Evolutionary conservation across 64 coral and sea anemone genomes (phyloP).

Genomic region (Hydrozoanthus tunicans): DNA sequence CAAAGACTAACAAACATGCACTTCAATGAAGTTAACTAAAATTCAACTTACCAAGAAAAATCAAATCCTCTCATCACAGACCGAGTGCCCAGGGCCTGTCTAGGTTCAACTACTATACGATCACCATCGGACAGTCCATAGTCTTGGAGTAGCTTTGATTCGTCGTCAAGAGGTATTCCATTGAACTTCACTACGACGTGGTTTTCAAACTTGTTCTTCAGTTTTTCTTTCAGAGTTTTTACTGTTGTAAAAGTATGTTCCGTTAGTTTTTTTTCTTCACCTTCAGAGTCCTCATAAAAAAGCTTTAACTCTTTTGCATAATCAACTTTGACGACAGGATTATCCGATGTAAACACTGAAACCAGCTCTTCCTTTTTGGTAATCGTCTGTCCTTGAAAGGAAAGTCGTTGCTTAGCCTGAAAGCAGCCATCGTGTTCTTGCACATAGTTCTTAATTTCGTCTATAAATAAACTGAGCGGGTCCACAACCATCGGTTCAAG

Average conservation of each 20-base stretch:
- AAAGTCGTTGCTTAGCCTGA: not conserved
- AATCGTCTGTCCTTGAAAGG: conserved; percentile 22
- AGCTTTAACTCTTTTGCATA: not conserved
- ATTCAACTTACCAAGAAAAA: not conserved
- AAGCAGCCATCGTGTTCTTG: not conserved
- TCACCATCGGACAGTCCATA: conserved; percentile 4
- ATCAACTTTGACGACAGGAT: conserved; percentile 40
- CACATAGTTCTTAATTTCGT: conserved; percentile 29
- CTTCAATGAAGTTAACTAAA: not conserved
- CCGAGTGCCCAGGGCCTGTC: not conserved
- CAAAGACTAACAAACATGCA: not conserved
- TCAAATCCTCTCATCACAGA: conserved; percentile 12
- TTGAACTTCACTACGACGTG: not conserved
- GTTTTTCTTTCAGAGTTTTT: conserved; percentile 41
- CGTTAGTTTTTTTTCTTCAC: not conserved
- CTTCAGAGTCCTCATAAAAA: not conserved
- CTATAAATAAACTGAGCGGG: not conserved
- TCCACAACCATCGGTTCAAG: not conserved
- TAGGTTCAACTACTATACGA: not conserved
- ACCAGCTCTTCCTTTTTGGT: not conserved
- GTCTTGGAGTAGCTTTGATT: conserved; percentile 9
- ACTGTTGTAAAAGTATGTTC: conserved; percentile 21
- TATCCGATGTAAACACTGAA: not conserved
- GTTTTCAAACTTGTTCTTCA: conserved; percentile 16
- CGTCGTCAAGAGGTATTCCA: conserved; percentile 9